A percentile compares a stretch with the other conserved stretches of the same genome.
Conservation (phyloP, 2,888 invertebrate genomes). For the Eupithecia centaureata region DNA sequence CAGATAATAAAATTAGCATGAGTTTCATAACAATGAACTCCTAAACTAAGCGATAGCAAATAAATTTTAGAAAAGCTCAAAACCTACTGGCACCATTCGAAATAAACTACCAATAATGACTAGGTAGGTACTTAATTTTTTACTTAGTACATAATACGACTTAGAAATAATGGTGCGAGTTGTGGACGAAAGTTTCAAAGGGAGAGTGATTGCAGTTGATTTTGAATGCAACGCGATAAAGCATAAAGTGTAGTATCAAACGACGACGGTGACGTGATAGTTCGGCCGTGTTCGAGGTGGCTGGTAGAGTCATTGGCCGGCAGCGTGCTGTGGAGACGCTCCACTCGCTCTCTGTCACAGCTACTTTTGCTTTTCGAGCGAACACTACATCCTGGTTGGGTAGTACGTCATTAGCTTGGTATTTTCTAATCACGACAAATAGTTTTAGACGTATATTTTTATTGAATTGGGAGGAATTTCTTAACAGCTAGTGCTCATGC, state of each 20-base stretch:
- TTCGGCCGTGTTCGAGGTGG: constrained; percentile 60
- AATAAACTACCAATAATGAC: constrained; percentile 38
- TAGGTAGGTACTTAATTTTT: constrained; percentile 50
- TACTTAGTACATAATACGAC: constrained; percentile 59
- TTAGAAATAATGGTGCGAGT: constrained; percentile 59
- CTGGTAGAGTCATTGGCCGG: constrained; percentile 76
- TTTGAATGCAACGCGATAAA: constrained; percentile 50
- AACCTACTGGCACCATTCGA: constrained; percentile 34
- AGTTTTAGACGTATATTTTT: constrained; percentile 48
- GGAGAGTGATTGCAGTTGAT: constrained; percentile 36
- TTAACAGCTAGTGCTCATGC: not conserved
- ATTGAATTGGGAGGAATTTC: constrained; percentile 6
- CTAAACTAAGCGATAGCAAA: constrained; percentile 3
- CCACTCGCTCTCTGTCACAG: constrained; percentile 71
- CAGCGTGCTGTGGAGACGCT: constrained; percentile 64
- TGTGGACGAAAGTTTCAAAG: constrained; percentile 48
- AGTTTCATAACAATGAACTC: constrained; percentile 12
- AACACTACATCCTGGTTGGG: constrained; percentile 73
- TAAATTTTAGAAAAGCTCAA: not conserved
- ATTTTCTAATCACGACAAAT: constrained; percentile 69
- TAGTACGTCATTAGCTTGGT: constrained; percentile 72
- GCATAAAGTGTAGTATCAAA: constrained; percentile 56
- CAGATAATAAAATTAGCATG: not conserved
- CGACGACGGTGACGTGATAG: constrained; percentile 43
- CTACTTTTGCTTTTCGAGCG: constrained; percentile 78